phyloP scores from a whole-genome alignment of 2,797 vertebrate species.

The Lagocephalus sceleratus region DNA sequence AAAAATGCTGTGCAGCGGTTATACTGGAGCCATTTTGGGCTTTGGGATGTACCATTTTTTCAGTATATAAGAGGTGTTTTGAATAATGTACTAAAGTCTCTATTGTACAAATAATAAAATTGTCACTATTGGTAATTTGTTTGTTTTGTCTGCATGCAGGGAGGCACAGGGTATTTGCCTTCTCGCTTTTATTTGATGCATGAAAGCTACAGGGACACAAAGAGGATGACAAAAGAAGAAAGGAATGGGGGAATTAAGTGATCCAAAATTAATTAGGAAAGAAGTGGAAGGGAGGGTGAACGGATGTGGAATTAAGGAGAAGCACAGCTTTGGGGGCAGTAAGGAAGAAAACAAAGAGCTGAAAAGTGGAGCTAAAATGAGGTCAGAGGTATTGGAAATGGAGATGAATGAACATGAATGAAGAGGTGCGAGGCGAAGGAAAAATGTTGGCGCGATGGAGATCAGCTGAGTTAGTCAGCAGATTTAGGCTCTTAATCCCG shows the following conservation, averaged over 20 bases:
- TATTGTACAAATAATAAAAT: slow-evolving; percentile 92
- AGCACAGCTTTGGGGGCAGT: not conserved
- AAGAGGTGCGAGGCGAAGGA: slow-evolving; percentile 1
- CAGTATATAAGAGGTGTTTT: slow-evolving; percentile 99
- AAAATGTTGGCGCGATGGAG: slow-evolving; percentile 2
- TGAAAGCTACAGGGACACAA: not conserved
- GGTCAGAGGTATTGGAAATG: not conserved
- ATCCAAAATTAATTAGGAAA: not conserved
- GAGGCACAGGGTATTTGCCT: not conserved
- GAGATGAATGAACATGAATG: not conserved
- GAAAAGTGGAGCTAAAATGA: not conserved
- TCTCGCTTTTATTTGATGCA: not conserved
- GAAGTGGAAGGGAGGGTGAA: not conserved
- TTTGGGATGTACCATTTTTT: slow-evolving; percentile 96
- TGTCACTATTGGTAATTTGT: slow-evolving; percentile 93
- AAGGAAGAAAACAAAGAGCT: not conserved
- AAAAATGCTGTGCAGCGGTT: slow-evolving; percentile 89
- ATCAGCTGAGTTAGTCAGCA: slow-evolving; percentile 5
- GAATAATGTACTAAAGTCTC: slow-evolving; percentile 96
- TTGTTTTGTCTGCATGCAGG: slow-evolving; percentile 31
- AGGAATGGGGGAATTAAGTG: not conserved
- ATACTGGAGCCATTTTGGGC: slow-evolving; percentile 96
- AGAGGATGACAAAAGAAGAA: not conserved
- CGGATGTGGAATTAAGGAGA: not conserved
- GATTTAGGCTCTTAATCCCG: too few species aligned